Evolutionary conservation across 2,113 vertebrate species (phyloP).

Genomic region (Antechinus stuartii): DNA sequence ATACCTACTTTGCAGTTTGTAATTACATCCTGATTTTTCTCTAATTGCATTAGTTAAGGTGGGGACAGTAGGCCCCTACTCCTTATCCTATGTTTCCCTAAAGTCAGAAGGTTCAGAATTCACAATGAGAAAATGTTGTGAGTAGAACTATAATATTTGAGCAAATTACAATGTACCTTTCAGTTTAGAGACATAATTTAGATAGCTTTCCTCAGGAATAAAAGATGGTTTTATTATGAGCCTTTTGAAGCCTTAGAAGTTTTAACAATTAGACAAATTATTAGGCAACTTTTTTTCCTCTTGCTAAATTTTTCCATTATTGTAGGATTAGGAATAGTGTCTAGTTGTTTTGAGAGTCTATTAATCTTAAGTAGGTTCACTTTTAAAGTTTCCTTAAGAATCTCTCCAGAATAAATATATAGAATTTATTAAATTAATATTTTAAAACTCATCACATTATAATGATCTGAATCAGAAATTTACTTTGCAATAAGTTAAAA

Average conservation of each 20-base stretch:
- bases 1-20: not conserved
- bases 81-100: not conserved
- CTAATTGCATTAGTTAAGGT: not conserved
- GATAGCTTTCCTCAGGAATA: not conserved
- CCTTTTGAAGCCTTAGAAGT: not conserved
- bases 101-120: not conserved
- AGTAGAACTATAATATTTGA: not conserved
- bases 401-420: not conserved
- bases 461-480: not conserved
- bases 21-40: no score
- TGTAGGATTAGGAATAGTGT: not conserved
- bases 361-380: not conserved
- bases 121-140: not conserved
- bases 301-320: not conserved
- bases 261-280: slow-evolving; percentile 36
- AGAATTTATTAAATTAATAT: not conserved
- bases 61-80: not conserved
- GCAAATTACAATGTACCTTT: slow-evolving; percentile 3
- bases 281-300: not conserved
- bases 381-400: not conserved
- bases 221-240: not conserved
- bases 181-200: not conserved
- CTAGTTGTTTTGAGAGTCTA: not conserved
- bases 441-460: not conserved
- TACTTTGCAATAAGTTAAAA: not conserved